Percentiles rank a stretch among this genome's conserved stretches.
Evolutionary conservation across 2,797 vertebrate species (phyloP).

Genomic region (Chrysocyon brachyurus): DNA sequence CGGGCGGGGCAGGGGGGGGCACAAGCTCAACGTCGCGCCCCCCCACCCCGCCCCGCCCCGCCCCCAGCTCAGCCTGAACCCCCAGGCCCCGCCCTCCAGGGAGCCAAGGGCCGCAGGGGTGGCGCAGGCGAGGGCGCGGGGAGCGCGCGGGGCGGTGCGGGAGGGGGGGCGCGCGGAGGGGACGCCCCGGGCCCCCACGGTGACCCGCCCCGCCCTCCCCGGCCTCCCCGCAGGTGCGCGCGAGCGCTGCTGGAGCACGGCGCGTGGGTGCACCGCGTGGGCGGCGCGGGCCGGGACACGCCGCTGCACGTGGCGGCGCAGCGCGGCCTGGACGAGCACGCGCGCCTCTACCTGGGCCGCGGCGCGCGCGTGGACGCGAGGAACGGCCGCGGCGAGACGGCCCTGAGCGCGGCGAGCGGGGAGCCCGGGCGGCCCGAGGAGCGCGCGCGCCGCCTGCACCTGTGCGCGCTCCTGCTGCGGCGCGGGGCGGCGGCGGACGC

Average conservation of each 20-base stretch:
- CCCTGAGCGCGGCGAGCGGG: constrained; percentile 86
- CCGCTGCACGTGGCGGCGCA: constrained; percentile 89
- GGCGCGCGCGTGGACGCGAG: constrained; percentile 82
- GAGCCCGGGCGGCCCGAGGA: neutral
- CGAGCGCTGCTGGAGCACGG: constrained; percentile 88
- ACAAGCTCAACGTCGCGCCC: no score
- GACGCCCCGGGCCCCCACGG: no score
- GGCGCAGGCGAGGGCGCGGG: neutral
- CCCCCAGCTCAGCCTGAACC: no score
- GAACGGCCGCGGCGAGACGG: constrained; percentile 84
- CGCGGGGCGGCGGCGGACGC: constrained; percentile 78
- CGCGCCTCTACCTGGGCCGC: constrained; percentile 87
- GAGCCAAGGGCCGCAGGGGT: no score
- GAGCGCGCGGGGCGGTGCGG: neutral
- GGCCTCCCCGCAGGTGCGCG: constrained; percentile 87
- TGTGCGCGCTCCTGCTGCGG: constrained; percentile 86
- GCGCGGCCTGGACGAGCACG: constrained; percentile 85
- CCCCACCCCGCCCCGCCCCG: no score
- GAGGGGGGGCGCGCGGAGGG: no score
- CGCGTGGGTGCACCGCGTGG: constrained; percentile 82
- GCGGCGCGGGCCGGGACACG: constrained; percentile 83
- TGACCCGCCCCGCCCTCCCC: neutral
- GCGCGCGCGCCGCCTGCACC: constrained; percentile 60
- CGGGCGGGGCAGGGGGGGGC: no score
- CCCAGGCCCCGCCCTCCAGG: neutral